A percentile compares a stretch with the other conserved stretches of the same genome.
These are phyloP conservation scores for Apotomis capreana DNA, from an alignment of 2,888 invertebrate species.

Conservation along the genomic window DNA sequence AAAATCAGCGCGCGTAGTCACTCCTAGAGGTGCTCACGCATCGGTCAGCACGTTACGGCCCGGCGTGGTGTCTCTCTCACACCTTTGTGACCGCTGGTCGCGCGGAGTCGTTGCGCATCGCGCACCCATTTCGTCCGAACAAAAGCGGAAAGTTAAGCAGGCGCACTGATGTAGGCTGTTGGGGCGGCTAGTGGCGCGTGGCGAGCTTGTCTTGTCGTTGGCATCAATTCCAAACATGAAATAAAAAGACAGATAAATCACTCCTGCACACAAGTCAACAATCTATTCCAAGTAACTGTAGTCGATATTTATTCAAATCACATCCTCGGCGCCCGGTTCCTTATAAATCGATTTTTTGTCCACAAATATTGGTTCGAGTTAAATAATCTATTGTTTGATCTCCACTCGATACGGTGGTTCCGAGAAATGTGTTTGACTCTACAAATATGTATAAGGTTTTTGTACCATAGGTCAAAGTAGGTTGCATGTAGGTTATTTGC, in stretches of 20 bases:
- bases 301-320: slow-evolving; percentile 69
- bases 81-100: too few species aligned
- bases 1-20: too few species aligned
- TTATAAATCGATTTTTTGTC: slow-evolving; percentile 58
- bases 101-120: too few species aligned
- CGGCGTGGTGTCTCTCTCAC: too few species aligned
- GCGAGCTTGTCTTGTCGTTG: too few species aligned
- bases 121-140: too few species aligned
- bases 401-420: slow-evolving; percentile 63
- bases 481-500: neutral
- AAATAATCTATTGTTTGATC: slow-evolving; percentile 69
- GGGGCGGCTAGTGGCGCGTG: too few species aligned
- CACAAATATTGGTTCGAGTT: slow-evolving; percentile 66
- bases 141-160: too few species aligned
- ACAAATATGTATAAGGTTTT: slow-evolving; percentile 44
- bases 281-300: slow-evolving; percentile 54
- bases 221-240: slow-evolving; percentile 11
- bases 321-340: slow-evolving; percentile 55
- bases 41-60: too few species aligned
- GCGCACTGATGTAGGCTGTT: too few species aligned
- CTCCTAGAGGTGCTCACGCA: too few species aligned
- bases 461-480: slow-evolving; percentile 23
- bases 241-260: slow-evolving; percentile 14
- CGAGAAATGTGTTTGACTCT: slow-evolving; percentile 57
- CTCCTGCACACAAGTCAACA: slow-evolving; percentile 31